A percentile compares a stretch with the other conserved stretches of the same genome.
phyloP scores from a whole-genome alignment of 1,140 invertebrate species.

The Cataglyphis hispanica region DNA sequence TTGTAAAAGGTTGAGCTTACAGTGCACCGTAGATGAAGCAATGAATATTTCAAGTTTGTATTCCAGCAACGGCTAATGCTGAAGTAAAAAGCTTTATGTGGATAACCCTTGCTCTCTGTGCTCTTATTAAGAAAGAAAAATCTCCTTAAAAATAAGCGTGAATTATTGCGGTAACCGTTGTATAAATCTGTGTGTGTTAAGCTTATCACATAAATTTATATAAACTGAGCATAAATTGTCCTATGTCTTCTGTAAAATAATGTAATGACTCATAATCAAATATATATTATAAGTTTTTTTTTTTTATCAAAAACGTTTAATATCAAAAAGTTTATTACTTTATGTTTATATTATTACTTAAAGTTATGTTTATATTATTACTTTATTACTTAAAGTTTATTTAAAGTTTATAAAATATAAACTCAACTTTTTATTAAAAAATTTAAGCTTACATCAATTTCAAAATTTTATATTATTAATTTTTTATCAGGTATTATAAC shows the following conservation, averaged over 20 bases:
- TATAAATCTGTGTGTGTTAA: neutral
- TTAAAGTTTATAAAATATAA: slow-evolving; percentile 18
- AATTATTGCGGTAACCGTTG: neutral
- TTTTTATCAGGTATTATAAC: slow-evolving; percentile 14
- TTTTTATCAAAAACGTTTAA: neutral
- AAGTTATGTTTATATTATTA: no score
- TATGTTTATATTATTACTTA: no score
- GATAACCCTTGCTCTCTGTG: neutral
- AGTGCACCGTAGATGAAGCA: slow-evolving; percentile 30
- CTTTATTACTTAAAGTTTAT: no score
- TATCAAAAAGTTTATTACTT: neutral
- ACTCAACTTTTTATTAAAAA: neutral
- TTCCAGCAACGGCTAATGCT: slow-evolving; percentile 24
- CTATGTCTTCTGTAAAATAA: neutral
- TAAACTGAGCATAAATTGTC: slow-evolving; percentile 8
- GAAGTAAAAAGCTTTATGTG: slow-evolving; percentile 1
- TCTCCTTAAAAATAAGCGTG: neutral
- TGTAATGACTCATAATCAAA: neutral
- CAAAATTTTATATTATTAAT: neutral
- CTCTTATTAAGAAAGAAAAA: slow-evolving; percentile 1
- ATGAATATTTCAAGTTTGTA: slow-evolving; percentile 42
- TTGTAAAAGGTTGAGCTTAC: slow-evolving; percentile 16
- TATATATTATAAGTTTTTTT: neutral
- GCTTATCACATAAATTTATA: neutral
- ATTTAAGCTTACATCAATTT: neutral